A percentile compares a stretch with the other conserved stretches of the same genome.
Evolutionary conservation across 2,797 vertebrate species (phyloP).

Genomic region (Pseudochaenichthys georgianus): DNA sequence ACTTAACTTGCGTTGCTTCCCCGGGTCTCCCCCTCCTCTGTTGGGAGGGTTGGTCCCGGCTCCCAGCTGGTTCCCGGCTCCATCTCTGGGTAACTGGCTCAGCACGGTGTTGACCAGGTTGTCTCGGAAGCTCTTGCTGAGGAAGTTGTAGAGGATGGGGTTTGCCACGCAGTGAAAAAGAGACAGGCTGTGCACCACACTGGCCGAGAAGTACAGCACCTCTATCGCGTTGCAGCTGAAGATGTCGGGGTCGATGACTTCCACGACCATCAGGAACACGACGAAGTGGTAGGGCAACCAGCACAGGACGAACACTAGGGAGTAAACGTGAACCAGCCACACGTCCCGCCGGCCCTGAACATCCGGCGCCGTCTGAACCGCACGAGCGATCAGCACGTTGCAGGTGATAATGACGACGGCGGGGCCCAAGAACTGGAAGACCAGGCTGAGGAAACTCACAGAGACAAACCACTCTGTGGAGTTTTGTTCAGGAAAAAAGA

Average conservation of each 20-base stretch:
- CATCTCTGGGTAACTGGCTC: constrained; percentile 82
- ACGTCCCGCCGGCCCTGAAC: constrained; percentile 85
- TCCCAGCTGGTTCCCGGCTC: background rate
- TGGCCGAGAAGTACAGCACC: constrained; percentile 89
- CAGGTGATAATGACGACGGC: constrained; percentile 88
- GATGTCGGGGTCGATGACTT: constrained; percentile 68
- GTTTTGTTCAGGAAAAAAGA: constrained; percentile 86
- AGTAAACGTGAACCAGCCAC: constrained; percentile 91
- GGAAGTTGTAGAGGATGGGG: constrained; percentile 96
- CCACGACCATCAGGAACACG: constrained; percentile 85
- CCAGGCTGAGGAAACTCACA: constrained; percentile 78
- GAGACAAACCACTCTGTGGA: constrained; percentile 83
- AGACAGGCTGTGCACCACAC: constrained; percentile 88
- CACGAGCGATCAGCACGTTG: constrained; percentile 88
- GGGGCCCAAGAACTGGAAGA: constrained; percentile 91
- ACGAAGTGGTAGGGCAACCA: constrained; percentile 93
- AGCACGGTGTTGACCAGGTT: constrained; percentile 88
- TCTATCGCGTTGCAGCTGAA: constrained; percentile 87
- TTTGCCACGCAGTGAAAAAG: constrained; percentile 93
- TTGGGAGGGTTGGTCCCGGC: constrained; percentile 30
- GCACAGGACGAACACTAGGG: constrained; percentile 88
- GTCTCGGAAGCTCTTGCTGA: constrained; percentile 91
- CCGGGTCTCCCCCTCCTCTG: background rate
- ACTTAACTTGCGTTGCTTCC: constrained; percentile 74
- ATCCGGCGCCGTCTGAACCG: constrained; percentile 70